Base-by-base conservation (phyloP, 2,113 vertebrate genomes). In the Mixornis gularis region DNA sequence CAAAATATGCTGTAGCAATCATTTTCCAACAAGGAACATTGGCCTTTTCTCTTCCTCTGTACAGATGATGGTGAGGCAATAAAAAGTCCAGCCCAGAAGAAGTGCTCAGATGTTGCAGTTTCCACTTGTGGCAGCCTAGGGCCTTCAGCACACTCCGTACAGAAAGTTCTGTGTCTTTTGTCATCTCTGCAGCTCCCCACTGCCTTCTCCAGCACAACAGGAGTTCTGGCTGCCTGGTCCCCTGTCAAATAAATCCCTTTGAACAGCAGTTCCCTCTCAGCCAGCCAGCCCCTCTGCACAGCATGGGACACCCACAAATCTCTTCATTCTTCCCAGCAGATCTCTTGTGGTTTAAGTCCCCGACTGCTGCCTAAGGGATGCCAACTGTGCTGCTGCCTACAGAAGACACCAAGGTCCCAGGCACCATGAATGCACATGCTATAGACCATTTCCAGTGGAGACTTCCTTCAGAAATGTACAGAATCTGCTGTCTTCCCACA, bases 1-100 rank as follows among this genome's bases (percentile, higher is more conserved):
- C 94, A 94, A 96, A 97, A 94, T 80, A 64, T n/a, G 15, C 29
- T 72, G 71, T 90, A 88, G 79, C 76, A 74, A 80, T 95, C 80
- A 84, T 56, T 94, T 91, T 74, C 38, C 85, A 83, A 17, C 48
- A 72, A 70, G 41, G 62, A 78, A 30, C 26, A 32, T 30, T 2
- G 1, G 38, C 22, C 22, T 30, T 84, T 60, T 40, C 74, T 83
- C 13, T 79, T 70, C 44, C 48, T 90, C 59, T 60, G 10, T 58
- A 49, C 36, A 40, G 27, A 25, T 81, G 43, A 20, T 81, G 89
- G 20, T 29, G 88, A 92, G 59, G 69, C 55, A 85, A 60, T 48
- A 69, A 74, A 60, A 87, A 70, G 49, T 43, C 79, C 74, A 87
- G 34, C 36, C 25, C 65, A 63, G 41, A 87, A 81, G 46, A 87